Base-by-base conservation (phyloP, 2,113 vertebrate species). In the Riparia riparia region DNA sequence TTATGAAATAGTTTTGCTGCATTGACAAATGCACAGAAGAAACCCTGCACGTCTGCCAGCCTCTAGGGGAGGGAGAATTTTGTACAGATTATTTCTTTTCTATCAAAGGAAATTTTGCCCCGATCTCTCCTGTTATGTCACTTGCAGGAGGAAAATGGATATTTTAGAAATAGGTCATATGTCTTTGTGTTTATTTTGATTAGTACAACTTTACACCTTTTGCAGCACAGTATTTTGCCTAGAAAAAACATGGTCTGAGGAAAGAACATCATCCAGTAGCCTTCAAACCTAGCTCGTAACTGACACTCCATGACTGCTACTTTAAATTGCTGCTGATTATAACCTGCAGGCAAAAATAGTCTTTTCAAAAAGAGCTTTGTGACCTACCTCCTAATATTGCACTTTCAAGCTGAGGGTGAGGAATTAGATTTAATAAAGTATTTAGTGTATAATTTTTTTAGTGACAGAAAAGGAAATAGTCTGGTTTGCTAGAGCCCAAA, bases 1-100 rank as follows among this genome's bases (percentile, higher is more conserved):
- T 86, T 96, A 44, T 31, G 65, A 86, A 95, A 94, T 22, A 73
- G 28, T 94, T 95, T 92, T 95, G 76, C 81, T 95, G 94, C 71
- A 60, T 51, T 84, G 47, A 89, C 34, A 71, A 95, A 89, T 20
- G 16, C 51, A 86, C 26, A 81, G 71, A 86, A 81, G n/a, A 89
- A 95, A 39, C 51, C 42, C 28, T 76, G 45, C 12, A 57, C 16
- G 11, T 70, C n/a, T 90, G 34, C 50, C 32, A 89, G 24, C 10
- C 29, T 88, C 42, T 64, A 42, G 12, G 6, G 4, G 16, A 77
- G 12, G 31, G 39, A 16, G 6, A 70, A 28, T 86, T 83, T 88
- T 81, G 34, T 47, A 54, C 16, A 68, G 11, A 54, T 60, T 53
- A 34, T 65, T 92, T 85, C 21, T 24, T 47, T 92, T 87, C 54